Evolutionary conservation across 2,113 vertebrate species (phyloP).

Genomic region (Cyanoramphus novaezelandiae): DNA sequence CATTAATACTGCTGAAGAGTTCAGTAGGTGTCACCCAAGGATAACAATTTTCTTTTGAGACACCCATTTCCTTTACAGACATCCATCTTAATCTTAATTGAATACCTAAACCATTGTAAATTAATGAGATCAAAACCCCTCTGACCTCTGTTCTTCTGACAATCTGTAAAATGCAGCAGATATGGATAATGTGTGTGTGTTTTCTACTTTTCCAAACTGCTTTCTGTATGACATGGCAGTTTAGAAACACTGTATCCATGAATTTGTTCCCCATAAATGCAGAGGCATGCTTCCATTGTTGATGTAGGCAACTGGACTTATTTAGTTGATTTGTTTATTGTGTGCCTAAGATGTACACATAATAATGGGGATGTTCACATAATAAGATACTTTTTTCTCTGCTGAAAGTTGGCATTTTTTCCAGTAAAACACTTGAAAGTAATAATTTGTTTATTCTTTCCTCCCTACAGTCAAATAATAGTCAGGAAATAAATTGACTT

Average conservation of each 20-base stretch:
- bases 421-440: background rate
- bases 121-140: background rate
- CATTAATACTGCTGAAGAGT: background rate
- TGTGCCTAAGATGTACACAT: background rate
- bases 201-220: background rate
- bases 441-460: background rate
- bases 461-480: background rate
- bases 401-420: background rate
- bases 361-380: background rate
- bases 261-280: background rate
- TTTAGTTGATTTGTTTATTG: background rate
- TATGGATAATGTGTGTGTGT: background rate
- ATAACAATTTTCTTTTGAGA: background rate
- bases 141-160: background rate
- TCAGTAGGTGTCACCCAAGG: background rate
- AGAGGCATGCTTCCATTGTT: background rate
- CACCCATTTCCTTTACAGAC: background rate
- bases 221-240: background rate
- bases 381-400: background rate
- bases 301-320: background rate
- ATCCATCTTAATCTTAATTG: background rate
- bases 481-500: background rate
- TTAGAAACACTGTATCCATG: background rate
- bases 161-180: background rate
- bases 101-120: background rate